These are phyloP conservation scores for Caloenas nicobarica DNA, from an alignment of 2,113 vertebrate genomes.

Conservation along the genomic window DNA sequence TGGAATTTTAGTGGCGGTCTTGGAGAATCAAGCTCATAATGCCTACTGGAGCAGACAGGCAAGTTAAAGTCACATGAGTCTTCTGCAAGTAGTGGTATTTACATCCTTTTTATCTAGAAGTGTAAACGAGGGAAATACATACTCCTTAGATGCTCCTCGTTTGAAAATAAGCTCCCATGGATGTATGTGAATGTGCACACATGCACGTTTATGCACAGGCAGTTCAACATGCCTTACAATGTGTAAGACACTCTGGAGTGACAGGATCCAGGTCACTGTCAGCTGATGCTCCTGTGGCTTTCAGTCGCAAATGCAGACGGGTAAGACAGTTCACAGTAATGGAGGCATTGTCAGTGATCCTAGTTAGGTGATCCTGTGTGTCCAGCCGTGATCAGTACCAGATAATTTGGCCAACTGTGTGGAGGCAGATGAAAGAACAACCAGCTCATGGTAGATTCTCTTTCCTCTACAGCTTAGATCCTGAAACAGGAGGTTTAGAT, in stretches of 20 bases:
- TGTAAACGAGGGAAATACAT: not conserved
- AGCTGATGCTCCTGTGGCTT: not conserved
- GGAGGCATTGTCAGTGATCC: slow-evolving; percentile 42
- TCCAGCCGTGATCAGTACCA: not conserved
- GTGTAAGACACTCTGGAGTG: not conserved
- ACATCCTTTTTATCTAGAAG: not conserved
- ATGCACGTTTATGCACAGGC: accelerated
- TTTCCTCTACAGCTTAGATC: not conserved
- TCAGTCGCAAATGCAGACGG: not conserved
- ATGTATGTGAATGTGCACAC: not conserved
- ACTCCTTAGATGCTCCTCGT: not conserved
- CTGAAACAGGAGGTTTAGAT: not conserved
- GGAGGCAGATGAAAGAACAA: not conserved
- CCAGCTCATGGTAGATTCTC: not conserved
- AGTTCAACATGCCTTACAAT: not conserved
- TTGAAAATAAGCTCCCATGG: not conserved
- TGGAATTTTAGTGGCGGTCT: slow-evolving; percentile 70
- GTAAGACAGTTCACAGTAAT: not conserved
- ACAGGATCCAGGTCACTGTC: not conserved
- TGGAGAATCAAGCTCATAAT: slow-evolving; percentile 67
- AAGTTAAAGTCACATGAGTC: slow-evolving; percentile 42
- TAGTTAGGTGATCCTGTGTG: not conserved
- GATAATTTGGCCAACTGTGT: not conserved
- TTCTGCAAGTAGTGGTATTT: slow-evolving; percentile 33
- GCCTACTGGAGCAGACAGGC: slow-evolving; percentile 61